phyloP scores from a whole-genome alignment of 2,113 vertebrate genomes.

The Benitochromis conjunctus region DNA sequence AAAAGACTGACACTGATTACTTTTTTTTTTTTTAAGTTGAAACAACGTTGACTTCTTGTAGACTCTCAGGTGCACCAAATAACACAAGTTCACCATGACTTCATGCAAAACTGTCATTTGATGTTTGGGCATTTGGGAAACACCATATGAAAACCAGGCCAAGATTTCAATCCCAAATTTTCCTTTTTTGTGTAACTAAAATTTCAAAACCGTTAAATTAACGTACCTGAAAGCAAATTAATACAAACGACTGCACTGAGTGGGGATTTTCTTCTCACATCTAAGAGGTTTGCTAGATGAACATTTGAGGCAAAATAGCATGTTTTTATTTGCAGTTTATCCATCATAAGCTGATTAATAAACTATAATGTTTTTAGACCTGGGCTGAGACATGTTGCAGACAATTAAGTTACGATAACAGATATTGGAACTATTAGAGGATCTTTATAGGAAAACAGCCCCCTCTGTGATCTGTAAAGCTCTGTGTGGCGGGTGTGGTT shows the following conservation, averaged over 20 bases:
- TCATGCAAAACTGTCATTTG: not conserved
- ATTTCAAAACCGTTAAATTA: not conserved
- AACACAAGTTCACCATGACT: not conserved
- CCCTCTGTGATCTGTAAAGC: not conserved
- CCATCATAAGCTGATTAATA: not conserved
- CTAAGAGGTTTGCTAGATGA: not conserved
- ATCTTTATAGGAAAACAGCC: not conserved
- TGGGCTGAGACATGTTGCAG: not conserved
- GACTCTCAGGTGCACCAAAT: rapidly evolving
- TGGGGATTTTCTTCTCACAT: not conserved
- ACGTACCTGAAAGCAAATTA: not conserved
- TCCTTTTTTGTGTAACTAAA: not conserved
- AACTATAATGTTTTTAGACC: rapidly evolving
- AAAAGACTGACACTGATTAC: not conserved
- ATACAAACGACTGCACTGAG: not conserved
- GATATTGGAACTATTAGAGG: not conserved
- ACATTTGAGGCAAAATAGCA: not conserved
- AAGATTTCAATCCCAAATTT: not conserved
- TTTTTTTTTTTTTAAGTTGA: not conserved
- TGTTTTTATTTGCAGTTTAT: not conserved
- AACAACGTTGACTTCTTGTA: not conserved
- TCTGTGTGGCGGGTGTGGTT: not conserved
- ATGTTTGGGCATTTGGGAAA: not conserved
- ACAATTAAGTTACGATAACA: not conserved
- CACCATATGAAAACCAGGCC: not conserved